Percentiles rank a stretch among this genome's conserved stretches.
Conservation (phyloP, 2,113 vertebrate genomes). For the Hydropotes inermis region DNA sequence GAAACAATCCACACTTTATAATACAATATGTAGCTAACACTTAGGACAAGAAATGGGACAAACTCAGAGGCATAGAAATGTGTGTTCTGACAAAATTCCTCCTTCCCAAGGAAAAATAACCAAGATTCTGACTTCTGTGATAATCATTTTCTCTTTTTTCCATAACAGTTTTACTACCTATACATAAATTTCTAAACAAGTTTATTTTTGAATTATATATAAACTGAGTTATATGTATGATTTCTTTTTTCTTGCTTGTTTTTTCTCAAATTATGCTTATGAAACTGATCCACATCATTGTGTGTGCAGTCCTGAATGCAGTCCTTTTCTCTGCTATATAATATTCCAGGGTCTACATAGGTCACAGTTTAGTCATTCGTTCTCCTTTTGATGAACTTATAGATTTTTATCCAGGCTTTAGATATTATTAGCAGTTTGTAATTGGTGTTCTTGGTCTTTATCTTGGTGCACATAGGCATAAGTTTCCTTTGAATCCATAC, state of each 20-base stretch:
- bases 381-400: neutral
- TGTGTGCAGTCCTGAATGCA: neutral
- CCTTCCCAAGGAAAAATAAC: neutral
- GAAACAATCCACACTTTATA: neutral
- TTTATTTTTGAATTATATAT: neutral
- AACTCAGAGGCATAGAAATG: neutral
- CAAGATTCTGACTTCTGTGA: neutral
- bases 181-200: neutral
- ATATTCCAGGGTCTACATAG: neutral
- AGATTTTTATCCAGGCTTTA: neutral
- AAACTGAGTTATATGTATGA: neutral
- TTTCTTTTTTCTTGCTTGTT: neutral
- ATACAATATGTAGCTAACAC: neutral
- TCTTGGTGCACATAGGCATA: neutral
- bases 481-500: neutral
- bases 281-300: neutral
- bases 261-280: neutral
- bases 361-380: neutral
- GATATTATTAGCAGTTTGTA: neutral
- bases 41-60: neutral
- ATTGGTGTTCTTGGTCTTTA: neutral
- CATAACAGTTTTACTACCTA: neutral
- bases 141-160: neutral
- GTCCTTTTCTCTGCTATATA: neutral
- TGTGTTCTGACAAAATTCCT: neutral